Conservation (phyloP, 1,140 invertebrate species). For the Phymorhynchus buccinoides region DNA sequence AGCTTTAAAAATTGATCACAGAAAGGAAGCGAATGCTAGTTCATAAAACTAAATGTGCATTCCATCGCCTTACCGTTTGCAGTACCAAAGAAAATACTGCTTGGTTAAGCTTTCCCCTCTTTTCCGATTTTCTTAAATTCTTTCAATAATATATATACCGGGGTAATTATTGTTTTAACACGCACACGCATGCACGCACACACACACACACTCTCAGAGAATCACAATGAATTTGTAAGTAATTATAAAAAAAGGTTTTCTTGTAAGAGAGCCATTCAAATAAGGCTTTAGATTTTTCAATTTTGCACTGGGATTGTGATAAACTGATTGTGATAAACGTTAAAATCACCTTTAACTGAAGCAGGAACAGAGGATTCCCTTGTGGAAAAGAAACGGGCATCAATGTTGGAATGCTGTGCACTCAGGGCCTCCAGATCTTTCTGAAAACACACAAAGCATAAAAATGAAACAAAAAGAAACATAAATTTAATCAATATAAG, state of each 20-base stretch:
- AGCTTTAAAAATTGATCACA: background rate
- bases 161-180: no score
- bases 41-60: background rate
- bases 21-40: background rate
- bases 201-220: background rate
- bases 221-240: background rate
- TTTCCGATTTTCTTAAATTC: background rate
- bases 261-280: background rate
- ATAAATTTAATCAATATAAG: no score
- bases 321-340: background rate
- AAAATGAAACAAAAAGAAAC: no score
- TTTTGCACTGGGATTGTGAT: background rate
- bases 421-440: background rate
- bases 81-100: background rate
- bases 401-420: background rate
- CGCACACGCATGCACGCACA: background rate
- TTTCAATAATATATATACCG: background rate
- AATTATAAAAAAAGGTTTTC: background rate
- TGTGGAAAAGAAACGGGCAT: background rate
- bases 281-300: background rate
- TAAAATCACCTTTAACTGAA: background rate
- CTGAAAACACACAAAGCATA: background rate
- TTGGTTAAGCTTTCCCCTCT: no score
- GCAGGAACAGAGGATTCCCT: background rate
- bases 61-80: background rate